Evolutionary conservation across 2,888 invertebrate genomes (phyloP).

Genomic region (Acrobasis repandana): DNA sequence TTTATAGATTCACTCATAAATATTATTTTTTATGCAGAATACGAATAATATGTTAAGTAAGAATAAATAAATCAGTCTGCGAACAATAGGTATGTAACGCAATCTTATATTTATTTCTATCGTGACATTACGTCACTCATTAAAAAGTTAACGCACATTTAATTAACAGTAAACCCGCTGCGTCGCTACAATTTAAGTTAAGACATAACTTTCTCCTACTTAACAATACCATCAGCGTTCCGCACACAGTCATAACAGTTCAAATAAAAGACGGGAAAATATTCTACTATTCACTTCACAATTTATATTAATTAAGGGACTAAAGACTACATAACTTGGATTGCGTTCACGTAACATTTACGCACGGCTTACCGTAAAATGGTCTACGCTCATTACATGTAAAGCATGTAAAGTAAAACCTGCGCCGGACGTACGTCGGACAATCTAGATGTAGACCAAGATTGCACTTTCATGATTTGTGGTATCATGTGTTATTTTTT

Average conservation of each 20-base stretch:
- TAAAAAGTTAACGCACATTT: conserved; percentile 3
- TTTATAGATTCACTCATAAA: no score
- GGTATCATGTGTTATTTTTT: not conserved
- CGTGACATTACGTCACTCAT: not conserved
- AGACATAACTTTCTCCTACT: conserved; percentile 16
- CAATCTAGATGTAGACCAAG: conserved; percentile 7
- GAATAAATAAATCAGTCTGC: no score
- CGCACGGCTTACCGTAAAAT: conserved; percentile 20
- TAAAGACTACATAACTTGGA: not conserved
- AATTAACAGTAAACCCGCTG: conserved; percentile 7
- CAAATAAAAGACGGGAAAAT: conserved; percentile 4
- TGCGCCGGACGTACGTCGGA: conserved; percentile 17
- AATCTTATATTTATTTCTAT: not conserved
- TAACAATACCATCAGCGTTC: conserved; percentile 17
- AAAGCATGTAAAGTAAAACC: conserved; percentile 18
- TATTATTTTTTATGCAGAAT: no score
- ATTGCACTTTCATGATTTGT: not conserved
- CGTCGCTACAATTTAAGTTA: conserved; percentile 3
- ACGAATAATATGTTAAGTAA: no score
- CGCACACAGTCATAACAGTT: conserved; percentile 6
- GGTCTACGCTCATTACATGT: conserved; percentile 18
- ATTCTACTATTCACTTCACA: not conserved
- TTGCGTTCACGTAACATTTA: conserved; percentile 2
- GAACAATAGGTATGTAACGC: not conserved
- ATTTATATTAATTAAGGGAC: not conserved